Evolutionary conservation across 2,113 vertebrate genomes (phyloP).

Genomic region (Falco punctatus): DNA sequence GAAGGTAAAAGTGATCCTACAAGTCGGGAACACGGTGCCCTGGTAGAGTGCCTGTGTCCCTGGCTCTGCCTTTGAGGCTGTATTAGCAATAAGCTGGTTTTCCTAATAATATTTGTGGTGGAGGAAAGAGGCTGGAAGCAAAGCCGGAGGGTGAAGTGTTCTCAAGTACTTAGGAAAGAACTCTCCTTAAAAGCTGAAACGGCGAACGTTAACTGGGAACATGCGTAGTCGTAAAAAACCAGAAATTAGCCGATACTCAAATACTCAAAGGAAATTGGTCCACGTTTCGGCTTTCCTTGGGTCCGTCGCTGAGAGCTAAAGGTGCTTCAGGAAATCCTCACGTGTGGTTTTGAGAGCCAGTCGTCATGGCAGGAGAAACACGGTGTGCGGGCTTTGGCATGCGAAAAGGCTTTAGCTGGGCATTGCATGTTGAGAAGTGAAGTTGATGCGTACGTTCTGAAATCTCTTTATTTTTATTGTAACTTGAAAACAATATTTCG

Average conservation of each 20-base stretch:
- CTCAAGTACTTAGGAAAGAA: background rate
- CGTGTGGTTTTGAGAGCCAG: background rate
- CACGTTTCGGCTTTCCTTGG: background rate
- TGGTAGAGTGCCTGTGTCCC: background rate
- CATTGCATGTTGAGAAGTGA: background rate
- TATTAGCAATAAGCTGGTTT: background rate
- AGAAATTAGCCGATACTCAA: background rate
- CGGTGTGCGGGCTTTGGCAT: background rate
- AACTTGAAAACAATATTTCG: background rate
- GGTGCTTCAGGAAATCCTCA: background rate
- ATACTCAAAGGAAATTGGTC: background rate
- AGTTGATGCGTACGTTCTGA: background rate
- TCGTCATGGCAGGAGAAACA: background rate
- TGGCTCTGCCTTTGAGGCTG: background rate
- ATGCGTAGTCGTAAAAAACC: fast-evolving
- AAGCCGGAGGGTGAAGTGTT: background rate
- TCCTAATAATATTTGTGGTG: background rate
- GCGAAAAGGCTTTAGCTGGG: background rate
- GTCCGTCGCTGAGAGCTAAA: background rate
- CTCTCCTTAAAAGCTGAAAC: background rate
- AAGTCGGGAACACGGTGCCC: background rate
- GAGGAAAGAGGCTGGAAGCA: background rate
- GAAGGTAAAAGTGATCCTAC: background rate
- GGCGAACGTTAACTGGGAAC: background rate
- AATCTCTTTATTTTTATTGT: background rate